Percentiles rank a stretch among this genome's conserved stretches.
phyloP scores from a whole-genome alignment of 2,888 invertebrate genomes.

The Leptopilina syphax region DNA sequence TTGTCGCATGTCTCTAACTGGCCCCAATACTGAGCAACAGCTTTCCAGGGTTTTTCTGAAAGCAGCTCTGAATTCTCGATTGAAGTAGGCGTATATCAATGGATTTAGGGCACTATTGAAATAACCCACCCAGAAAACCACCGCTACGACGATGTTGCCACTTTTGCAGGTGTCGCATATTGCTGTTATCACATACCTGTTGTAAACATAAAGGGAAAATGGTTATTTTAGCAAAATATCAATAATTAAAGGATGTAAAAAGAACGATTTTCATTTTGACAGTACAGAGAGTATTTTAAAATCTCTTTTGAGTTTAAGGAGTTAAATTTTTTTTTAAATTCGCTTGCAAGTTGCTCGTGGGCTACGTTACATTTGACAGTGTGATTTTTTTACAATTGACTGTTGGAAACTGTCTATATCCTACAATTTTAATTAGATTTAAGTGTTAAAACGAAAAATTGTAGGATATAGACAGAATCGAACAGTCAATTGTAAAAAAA shows the following conservation, averaged over 20 bases:
- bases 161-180: conserved; percentile 88
- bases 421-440: too few relatives aligned
- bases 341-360: too few relatives aligned
- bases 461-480: too few relatives aligned
- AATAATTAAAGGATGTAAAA: not conserved
- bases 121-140: conserved; percentile 98
- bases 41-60: conserved; percentile 92
- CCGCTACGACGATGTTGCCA: conserved; percentile 91
- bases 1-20: conserved; percentile 77
- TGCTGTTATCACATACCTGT: conserved; percentile 90
- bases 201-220: not conserved
- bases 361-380: too few relatives aligned
- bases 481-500: too few relatives aligned
- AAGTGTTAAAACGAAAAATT: too few relatives aligned
- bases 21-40: conserved; percentile 81
- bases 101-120: conserved; percentile 98
- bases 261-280: not conserved
- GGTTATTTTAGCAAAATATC: conserved; percentile 3
- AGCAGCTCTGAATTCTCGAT: conserved; percentile 96
- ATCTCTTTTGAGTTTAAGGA: too few relatives aligned
- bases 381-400: too few relatives aligned
- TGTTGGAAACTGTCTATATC: too few relatives aligned
- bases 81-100: conserved; percentile 98
- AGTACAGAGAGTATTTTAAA: too few relatives aligned
- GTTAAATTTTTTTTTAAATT: too few relatives aligned